Conservation (phyloP, 2,113 vertebrate species). For the Anas platyrhynchos region DNA sequence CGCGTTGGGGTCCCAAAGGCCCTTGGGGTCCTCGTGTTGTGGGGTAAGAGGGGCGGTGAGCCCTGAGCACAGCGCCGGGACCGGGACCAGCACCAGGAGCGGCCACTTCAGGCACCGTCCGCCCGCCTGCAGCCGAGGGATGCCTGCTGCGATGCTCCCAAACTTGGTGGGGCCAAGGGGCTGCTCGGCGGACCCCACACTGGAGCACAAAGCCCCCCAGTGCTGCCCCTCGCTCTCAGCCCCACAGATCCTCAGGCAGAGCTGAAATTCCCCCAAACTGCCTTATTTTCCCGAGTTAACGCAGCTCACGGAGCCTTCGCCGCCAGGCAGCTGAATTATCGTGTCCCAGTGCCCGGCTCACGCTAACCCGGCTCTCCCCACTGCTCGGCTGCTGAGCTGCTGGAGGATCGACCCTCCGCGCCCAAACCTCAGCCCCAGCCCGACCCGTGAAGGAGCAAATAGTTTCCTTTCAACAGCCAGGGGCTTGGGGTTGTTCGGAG, state of each 20-base stretch:
- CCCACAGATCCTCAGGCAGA: background rate
- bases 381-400: constrained; percentile 12
- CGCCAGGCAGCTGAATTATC: constrained; percentile 49
- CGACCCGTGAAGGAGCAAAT: constrained; percentile 19
- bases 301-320: background rate
- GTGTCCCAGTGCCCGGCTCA: constrained; percentile 60
- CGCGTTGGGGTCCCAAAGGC: too few species aligned
- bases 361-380: constrained; percentile 52
- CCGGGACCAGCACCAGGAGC: too few species aligned
- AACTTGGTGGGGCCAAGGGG: too few species aligned
- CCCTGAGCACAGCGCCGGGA: too few species aligned
- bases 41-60: too few species aligned
- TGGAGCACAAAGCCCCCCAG: too few species aligned
- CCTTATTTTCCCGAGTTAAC: constrained; percentile 11
- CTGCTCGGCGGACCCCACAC: too few species aligned
- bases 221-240: too few species aligned
- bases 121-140: too few species aligned
- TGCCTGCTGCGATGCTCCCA: too few species aligned
- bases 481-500: background rate
- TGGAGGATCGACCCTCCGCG: constrained; percentile 59
- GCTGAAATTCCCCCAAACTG: background rate
- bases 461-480: background rate
- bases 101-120: too few species aligned
- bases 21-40: too few species aligned
- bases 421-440: background rate